A percentile compares a stretch with the other conserved stretches of the same genome.
These are phyloP conservation scores for Micrastur ruficollis DNA, from an alignment of 2,797 vertebrate species.

Conservation along the genomic window DNA sequence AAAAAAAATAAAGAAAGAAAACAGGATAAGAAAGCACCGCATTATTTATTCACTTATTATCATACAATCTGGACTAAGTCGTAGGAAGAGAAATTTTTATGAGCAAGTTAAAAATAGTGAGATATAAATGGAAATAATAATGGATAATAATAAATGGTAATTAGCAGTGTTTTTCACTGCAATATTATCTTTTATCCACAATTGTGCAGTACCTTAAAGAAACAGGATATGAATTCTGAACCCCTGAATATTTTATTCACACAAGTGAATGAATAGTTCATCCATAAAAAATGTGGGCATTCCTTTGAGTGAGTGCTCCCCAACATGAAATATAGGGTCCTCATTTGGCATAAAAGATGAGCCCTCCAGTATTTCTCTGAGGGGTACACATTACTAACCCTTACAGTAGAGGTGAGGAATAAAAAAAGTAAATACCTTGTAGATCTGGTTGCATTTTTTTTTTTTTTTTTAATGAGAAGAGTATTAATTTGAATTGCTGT, in stretches of 20 bases:
- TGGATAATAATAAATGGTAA: conserved; percentile 28
- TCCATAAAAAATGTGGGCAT: background rate
- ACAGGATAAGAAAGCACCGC: background rate
- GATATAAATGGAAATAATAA: conserved; percentile 50
- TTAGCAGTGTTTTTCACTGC: conserved; percentile 17
- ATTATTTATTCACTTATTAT: conserved; percentile 73
- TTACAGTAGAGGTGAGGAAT: background rate
- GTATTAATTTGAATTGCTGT: background rate
- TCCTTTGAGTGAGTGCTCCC: background rate
- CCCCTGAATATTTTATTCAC: background rate
- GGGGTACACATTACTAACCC: background rate
- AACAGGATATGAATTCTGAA: conserved; percentile 2
- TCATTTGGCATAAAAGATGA: background rate
- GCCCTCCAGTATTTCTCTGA: background rate
- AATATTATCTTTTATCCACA: background rate
- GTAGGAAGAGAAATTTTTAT: conserved; percentile 67
- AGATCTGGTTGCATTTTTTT: background rate
- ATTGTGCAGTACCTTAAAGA: background rate
- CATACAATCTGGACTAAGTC: conserved; percentile 70
- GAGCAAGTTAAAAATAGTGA: conserved; percentile 72
- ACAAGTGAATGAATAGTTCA: background rate
- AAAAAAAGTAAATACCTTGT: background rate
- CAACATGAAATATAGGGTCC: background rate
- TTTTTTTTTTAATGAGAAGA: background rate
- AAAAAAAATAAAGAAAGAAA: background rate